A percentile compares a stretch with the other conserved stretches of the same genome.
phyloP scores from a whole-genome alignment of 2,888 invertebrate species.

The Adela reaumurella region DNA sequence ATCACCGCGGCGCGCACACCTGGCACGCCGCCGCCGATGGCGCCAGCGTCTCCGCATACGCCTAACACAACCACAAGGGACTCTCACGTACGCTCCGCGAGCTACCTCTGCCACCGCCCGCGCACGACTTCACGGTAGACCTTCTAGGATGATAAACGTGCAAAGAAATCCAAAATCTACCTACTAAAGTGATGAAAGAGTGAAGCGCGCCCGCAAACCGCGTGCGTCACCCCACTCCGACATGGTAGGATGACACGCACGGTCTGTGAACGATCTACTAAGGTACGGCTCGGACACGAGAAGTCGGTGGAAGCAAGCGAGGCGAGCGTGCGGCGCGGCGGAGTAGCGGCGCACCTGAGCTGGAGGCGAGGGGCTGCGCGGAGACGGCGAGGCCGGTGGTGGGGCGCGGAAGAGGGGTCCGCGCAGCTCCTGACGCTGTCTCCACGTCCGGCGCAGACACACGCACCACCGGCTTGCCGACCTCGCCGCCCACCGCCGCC shows the following conservation, averaged over 20 bases:
- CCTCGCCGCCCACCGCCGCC: slow-evolving; percentile 43
- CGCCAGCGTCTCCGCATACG: slow-evolving; percentile 22
- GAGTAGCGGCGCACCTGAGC: slow-evolving; percentile 58
- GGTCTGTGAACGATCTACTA: slow-evolving; percentile 10
- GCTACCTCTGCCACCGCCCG: slow-evolving; percentile 19
- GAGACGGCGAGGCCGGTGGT: slow-evolving; percentile 58
- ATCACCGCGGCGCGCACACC: slow-evolving; percentile 51
- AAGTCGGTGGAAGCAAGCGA: slow-evolving; percentile 1
- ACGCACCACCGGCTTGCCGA: slow-evolving; percentile 44
- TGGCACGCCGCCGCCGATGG: slow-evolving; percentile 54
- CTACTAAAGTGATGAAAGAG: not conserved
- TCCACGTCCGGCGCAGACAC: slow-evolving; percentile 35
- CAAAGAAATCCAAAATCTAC: not conserved
- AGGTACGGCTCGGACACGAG: not conserved
- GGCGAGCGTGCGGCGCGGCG: slow-evolving; percentile 37
- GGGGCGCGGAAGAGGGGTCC: slow-evolving; percentile 9
- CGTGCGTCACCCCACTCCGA: slow-evolving; percentile 17
- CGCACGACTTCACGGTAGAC: not conserved
- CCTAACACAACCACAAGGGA: slow-evolving; percentile 32
- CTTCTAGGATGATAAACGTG: not conserved
- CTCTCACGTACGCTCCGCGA: slow-evolving; percentile 11
- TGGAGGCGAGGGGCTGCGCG: slow-evolving; percentile 64
- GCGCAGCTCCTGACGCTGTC: slow-evolving; percentile 42
- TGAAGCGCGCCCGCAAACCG: slow-evolving; percentile 1
- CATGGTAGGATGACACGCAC: slow-evolving; percentile 37